Evolutionary conservation across 1,140 invertebrate species (phyloP).

Genomic region (Solenopsis invicta): DNA sequence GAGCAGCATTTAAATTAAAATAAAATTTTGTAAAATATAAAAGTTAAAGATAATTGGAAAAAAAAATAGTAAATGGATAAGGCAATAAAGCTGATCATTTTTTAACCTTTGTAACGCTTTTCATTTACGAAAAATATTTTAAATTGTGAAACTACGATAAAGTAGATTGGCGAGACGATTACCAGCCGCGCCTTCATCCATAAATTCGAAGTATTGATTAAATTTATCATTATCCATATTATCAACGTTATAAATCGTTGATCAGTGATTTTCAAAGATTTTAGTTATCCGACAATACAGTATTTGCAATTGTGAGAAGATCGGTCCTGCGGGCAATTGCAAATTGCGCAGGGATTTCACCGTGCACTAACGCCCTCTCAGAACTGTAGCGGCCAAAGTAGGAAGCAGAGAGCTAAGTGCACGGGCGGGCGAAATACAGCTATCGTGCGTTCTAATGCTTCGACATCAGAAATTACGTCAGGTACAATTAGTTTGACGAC

Average conservation of each 20-base stretch:
- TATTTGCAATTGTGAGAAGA: too few relatives aligned
- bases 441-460: background rate
- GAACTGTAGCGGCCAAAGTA: background rate
- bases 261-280: background rate
- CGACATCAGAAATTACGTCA: background rate
- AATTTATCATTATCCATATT: constrained; percentile 3
- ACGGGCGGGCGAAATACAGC: background rate
- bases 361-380: constrained; percentile 2
- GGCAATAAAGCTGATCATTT: background rate
- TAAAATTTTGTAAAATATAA: background rate
- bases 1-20: background rate
- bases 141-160: too few relatives aligned
- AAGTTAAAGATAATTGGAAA: background rate
- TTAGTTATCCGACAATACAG: background rate
- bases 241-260: background rate
- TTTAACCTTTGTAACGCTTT: background rate
- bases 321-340: background rate
- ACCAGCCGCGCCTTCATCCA: background rate
- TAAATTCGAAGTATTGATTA: background rate
- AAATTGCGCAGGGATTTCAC: background rate
- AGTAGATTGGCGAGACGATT: background rate
- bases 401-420: background rate
- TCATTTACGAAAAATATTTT: background rate
- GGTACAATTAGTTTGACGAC: background rate
- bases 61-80: background rate